Evolutionary conservation across 1,140 invertebrate genomes (phyloP).

Genomic region (Whitmania pigra): DNA sequence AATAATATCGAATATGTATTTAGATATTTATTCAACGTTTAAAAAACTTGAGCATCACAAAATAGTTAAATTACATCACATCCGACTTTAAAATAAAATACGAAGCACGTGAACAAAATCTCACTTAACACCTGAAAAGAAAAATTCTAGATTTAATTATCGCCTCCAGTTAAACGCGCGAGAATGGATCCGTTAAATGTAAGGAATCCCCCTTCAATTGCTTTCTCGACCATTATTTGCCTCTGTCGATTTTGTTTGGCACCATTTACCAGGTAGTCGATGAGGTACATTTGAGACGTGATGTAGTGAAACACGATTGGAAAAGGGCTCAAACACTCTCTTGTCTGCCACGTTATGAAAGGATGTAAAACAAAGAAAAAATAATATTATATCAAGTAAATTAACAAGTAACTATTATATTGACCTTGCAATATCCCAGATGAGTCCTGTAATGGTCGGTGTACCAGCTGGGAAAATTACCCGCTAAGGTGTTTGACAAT

Average conservation of each 20-base stretch:
- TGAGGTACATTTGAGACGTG: not conserved
- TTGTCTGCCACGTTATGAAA: not conserved
- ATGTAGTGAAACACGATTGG: slow-evolving; percentile 16
- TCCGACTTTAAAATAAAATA: too few relatives aligned
- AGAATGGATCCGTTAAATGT: too few relatives aligned
- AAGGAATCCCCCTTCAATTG: too few relatives aligned
- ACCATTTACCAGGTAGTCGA: not conserved
- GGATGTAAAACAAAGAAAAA: not conserved
- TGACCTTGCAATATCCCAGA: slow-evolving; percentile 1
- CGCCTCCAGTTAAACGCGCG: too few relatives aligned
- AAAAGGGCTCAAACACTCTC: slow-evolving; percentile 3
- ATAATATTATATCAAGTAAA: not conserved
- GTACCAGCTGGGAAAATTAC: not conserved
- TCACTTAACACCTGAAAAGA: too few relatives aligned
- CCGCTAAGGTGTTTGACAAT: not conserved
- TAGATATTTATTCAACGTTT: too few relatives aligned
- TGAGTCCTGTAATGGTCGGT: not conserved
- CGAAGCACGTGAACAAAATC: too few relatives aligned
- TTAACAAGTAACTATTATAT: not conserved
- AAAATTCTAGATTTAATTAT: too few relatives aligned
- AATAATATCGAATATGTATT: too few relatives aligned
- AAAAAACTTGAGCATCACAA: too few relatives aligned
- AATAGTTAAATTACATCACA: too few relatives aligned
- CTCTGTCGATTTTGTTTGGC: not conserved
- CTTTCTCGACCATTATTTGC: too few relatives aligned